Percentiles rank a stretch among this genome's conserved stretches.
These are phyloP conservation scores for Limnephilus lunatus DNA, from an alignment of 2,888 invertebrate genomes.

Conservation along the genomic window DNA sequence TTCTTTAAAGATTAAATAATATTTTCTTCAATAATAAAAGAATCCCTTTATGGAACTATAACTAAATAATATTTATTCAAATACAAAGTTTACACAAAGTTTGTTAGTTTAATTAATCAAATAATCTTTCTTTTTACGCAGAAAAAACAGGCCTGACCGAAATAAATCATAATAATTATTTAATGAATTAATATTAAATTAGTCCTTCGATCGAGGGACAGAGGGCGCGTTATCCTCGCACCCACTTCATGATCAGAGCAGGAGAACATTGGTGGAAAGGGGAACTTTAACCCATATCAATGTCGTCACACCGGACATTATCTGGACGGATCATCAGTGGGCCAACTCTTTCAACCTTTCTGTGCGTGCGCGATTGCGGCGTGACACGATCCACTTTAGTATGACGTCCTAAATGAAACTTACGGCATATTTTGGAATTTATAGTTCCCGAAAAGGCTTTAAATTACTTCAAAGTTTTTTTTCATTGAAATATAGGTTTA, in stretches of 20 bases:
- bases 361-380: conserved; percentile 11
- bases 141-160: background rate
- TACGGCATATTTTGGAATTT: conserved; percentile 13
- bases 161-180: conserved; percentile 20
- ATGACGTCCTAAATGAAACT: background rate
- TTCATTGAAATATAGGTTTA: background rate
- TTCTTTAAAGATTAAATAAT: too few species aligned
- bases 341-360: conserved; percentile 28
- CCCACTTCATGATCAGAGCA: conserved; percentile 19
- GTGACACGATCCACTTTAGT: background rate
- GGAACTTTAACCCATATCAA: conserved; percentile 36
- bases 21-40: too few species aligned
- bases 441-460: background rate
- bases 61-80: too few species aligned
- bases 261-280: conserved; percentile 14
- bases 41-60: too few species aligned
- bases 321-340: conserved; percentile 47
- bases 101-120: too few species aligned
- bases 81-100: too few species aligned
- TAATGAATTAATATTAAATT: background rate
- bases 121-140: too few species aligned
- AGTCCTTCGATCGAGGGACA: conserved; percentile 16
- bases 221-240: background rate
- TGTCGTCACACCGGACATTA: conserved; percentile 56
- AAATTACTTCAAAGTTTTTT: background rate